These are phyloP conservation scores for Drosophila nasuta DNA, from an alignment of 1,140 invertebrate genomes.

Conservation along the genomic window DNA sequence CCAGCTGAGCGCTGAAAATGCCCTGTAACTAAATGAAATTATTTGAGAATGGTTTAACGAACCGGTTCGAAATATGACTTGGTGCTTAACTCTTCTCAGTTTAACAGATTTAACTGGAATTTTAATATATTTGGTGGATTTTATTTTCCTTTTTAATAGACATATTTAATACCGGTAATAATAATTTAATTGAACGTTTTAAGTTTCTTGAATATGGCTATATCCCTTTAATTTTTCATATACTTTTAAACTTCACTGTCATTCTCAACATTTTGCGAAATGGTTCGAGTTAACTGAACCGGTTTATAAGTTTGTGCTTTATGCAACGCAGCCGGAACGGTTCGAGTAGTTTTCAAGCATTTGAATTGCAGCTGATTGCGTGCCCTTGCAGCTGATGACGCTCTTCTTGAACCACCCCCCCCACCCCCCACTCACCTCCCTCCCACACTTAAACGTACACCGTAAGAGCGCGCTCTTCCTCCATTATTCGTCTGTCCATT, in stretches of 20 bases:
- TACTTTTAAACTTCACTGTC: not conserved
- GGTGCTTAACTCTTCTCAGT: too few relatives aligned
- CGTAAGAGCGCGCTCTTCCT: constrained; percentile 7
- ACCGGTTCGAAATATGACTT: not conserved
- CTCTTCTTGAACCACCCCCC: not conserved
- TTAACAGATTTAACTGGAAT: too few relatives aligned
- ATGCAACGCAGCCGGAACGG: not conserved
- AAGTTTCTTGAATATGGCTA: too few relatives aligned
- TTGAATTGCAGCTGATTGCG: constrained; percentile 14
- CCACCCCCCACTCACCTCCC: not conserved
- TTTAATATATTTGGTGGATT: too few relatives aligned
- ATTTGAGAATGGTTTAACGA: not conserved
- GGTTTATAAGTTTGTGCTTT: not conserved
- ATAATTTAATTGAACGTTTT: too few relatives aligned
- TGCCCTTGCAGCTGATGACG: constrained; percentile 21
- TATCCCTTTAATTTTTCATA: too few relatives aligned
- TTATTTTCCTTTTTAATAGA: too few relatives aligned
- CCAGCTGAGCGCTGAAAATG: constrained; percentile 8
- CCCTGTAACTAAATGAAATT: constrained; percentile 10
- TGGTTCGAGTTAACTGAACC: not conserved
- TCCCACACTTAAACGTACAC: not conserved
- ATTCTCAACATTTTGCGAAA: not conserved
- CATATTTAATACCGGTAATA: too few relatives aligned
- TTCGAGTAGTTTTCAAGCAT: not conserved
- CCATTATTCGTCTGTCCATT: not conserved